Base-by-base conservation (phyloP, 2,888 invertebrate species). In the Pseudococcus longispinus region DNA sequence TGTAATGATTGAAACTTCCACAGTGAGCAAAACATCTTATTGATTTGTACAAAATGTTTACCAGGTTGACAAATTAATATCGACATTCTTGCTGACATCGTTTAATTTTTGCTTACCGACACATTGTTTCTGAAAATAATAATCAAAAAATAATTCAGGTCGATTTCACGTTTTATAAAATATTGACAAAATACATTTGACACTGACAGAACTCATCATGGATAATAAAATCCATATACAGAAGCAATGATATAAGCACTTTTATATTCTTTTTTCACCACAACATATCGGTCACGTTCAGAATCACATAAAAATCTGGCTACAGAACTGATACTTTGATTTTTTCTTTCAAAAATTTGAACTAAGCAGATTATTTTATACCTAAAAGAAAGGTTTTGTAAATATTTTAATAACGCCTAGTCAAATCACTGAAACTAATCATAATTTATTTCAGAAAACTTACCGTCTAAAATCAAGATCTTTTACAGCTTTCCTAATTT, bases 251-350 rank as follows among this genome's bases (percentile, higher is more conserved):
- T 42, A 18, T 15, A 70, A n/a, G 70, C 44, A 29, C 20, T 23
- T 23, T 85, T 85, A 85, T 85, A 60, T 87, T 87, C 87, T 83
- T 65, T 87, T 37, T 32, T 51, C 42, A 87, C 80, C 6, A 87
- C 65, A 13, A 23, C 65, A 65, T 83, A 87, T 26, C 92, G 91
- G 89, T 95, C 95, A 84, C 93, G 88, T 83, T 94, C 93, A 60
- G 91, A 90, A 89, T 95, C 95, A 95, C 95, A 95, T 26, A 95
- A 90, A 90, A 94, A 94, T 87, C 93, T 92, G 89, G 94, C 92
- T 65, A 92, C 92, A 11, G 93, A 91, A 86, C 93, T 92, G 74
- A 94, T 91, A 87, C 94, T 93, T 90, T 95, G 95, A 88, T 93
- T 93, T 84, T 93, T 92, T 88, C 94, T 93, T 90, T 95, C 94